phyloP scores from a whole-genome alignment of 2,797 vertebrate genomes.

The Cephalopachus bancanus region DNA sequence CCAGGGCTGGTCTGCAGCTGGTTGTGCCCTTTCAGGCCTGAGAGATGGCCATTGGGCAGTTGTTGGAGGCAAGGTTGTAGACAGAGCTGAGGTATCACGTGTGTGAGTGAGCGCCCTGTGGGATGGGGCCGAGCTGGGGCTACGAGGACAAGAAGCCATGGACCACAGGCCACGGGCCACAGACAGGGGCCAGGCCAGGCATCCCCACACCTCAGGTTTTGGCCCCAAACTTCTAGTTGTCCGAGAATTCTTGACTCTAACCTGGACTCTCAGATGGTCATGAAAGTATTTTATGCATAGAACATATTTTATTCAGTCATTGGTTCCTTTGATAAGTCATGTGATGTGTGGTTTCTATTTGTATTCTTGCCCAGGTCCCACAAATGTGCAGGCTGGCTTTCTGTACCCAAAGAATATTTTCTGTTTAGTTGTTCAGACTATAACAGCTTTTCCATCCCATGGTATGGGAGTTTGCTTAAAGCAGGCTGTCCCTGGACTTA shows the following conservation, averaged over 20 bases:
- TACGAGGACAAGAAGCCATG: neutral
- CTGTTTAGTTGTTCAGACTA: neutral
- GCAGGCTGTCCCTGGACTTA: neutral
- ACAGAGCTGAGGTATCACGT: neutral
- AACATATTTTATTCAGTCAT: neutral
- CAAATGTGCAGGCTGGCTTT: neutral
- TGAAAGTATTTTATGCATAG: neutral
- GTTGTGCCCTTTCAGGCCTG: neutral
- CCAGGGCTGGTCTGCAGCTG: accelerated
- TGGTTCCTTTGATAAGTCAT: neutral
- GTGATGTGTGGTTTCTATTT: neutral
- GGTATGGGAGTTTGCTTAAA: conserved; percentile 18
- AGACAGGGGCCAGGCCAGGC: neutral
- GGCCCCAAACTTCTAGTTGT: neutral
- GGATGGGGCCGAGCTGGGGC: neutral
- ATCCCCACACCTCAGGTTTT: neutral
- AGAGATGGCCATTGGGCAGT: neutral
- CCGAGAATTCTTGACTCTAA: neutral
- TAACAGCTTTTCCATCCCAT: neutral
- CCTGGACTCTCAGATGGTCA: neutral
- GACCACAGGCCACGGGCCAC: neutral
- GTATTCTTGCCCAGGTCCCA: neutral
- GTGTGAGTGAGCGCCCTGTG: neutral
- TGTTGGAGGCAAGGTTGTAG: neutral
- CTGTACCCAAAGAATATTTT: conserved; percentile 36